Evolutionary conservation across 2,888 invertebrate genomes (phyloP).

Genomic region (Actias luna): DNA sequence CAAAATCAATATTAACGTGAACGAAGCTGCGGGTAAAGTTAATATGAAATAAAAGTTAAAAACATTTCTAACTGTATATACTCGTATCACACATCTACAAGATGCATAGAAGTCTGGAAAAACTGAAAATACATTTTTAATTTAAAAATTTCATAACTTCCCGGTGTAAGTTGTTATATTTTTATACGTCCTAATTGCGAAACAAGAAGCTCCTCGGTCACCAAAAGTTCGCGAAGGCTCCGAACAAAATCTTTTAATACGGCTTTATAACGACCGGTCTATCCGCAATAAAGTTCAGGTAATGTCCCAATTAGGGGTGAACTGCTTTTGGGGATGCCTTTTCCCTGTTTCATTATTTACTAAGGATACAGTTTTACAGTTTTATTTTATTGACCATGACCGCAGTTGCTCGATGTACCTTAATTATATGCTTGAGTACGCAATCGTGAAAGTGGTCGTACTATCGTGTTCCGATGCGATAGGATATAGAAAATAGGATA

Average conservation of each 20-base stretch:
- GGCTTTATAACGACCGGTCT: background rate
- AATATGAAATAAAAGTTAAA: too few species aligned
- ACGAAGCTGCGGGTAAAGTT: too few species aligned
- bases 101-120: too few species aligned
- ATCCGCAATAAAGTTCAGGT: slow-evolving; percentile 16
- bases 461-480: background rate
- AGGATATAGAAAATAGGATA: background rate
- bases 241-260: slow-evolving; percentile 2
- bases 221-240: background rate
- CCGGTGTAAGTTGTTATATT: too few species aligned
- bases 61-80: too few species aligned
- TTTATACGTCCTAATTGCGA: background rate
- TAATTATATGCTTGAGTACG: background rate
- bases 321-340: background rate
- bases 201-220: background rate
- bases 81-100: too few species aligned
- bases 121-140: too few species aligned
- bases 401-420: background rate
- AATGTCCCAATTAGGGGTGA: slow-evolving; percentile 15
- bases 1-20: too few species aligned
- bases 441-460: background rate
- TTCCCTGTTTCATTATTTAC: background rate
- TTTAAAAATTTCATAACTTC: too few species aligned
- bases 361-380: slow-evolving; percentile 6
- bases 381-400: slow-evolving; percentile 5